A percentile compares a stretch with the other conserved stretches of the same genome.
These are phyloP conservation scores for Rhabditoides inermis DNA, from an alignment of 2,888 invertebrate genomes.

Conservation along the genomic window DNA sequence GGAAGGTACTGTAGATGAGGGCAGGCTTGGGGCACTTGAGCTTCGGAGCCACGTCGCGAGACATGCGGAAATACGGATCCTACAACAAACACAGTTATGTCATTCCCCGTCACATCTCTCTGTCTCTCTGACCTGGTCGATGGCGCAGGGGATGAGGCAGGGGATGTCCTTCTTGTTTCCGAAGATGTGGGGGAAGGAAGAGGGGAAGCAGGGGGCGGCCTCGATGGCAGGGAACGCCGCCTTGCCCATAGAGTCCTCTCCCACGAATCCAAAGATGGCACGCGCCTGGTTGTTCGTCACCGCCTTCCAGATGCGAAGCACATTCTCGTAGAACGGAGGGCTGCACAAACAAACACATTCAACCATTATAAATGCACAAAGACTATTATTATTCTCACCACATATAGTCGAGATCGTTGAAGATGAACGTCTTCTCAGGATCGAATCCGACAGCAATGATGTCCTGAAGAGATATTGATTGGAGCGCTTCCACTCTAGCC, in stretches of 20 bases:
- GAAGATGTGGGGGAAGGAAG: slow-evolving; percentile 53
- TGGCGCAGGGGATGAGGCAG: slow-evolving; percentile 90
- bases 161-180: slow-evolving; percentile 66
- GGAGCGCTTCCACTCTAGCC: not conserved
- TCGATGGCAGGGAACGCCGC: slow-evolving; percentile 83
- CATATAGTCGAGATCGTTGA: slow-evolving; percentile 84
- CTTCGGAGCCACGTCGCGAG: slow-evolving; percentile 89
- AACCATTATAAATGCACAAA: slow-evolving; percentile 52
- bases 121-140: slow-evolving; percentile 70
- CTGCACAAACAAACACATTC: too few relatives aligned
- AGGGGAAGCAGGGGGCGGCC: slow-evolving; percentile 71
- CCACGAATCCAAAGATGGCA: slow-evolving; percentile 93
- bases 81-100: slow-evolving; percentile 34
- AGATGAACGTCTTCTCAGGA: slow-evolving; percentile 86
- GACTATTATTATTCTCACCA: slow-evolving; percentile 71
- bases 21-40: slow-evolving; percentile 80
- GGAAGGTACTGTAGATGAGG: slow-evolving; percentile 71
- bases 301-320: slow-evolving; percentile 80
- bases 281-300: slow-evolving; percentile 96
- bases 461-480: slow-evolving; percentile 58
- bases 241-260: slow-evolving; percentile 89
- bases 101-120: not conserved
- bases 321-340: slow-evolving; percentile 83
- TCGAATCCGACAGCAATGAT: slow-evolving; percentile 95
- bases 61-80: slow-evolving; percentile 98